Evolutionary conservation across 2,888 invertebrate species (phyloP), one percentile per base, ranked within the genome.

Genomic region (Galerucella nymphaeae): DNA sequence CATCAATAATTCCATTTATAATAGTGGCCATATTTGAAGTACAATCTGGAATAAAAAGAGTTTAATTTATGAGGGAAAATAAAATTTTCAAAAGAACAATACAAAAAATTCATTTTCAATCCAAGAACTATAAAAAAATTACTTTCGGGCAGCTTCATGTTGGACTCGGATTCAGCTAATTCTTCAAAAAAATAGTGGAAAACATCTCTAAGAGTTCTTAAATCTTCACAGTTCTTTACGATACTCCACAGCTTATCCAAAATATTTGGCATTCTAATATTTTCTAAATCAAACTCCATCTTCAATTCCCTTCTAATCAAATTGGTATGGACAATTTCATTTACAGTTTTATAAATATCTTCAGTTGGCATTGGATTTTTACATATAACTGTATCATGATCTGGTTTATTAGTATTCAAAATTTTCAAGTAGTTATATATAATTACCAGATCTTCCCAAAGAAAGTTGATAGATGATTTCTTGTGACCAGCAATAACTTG

Each of bases 161-260:
- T 70, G 20, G 53, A 61, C 59, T 74, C 69, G 10, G 69, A 69
- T 57, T 74, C 74, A 9, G 73, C 75, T 55, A 80, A 41, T 70
- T 79, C 77, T 68, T 80, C 80, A 75, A 82, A 81, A 30, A 81
- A 77, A 66, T 73, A 77, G 30, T 76, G 73, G 55, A 82, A 77
- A 68, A 72, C 77, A 41, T 77, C 73, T 65, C 77, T 76, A 38
- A 82, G 72, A 62, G 61, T 71, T 38, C 68, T 55, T 42, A 79
- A 61, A 72, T 77, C 75, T 62, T 75, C 72, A 72, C 80, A 81
- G 64, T 73, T 20, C 73, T 75, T 80, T 61, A 80, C 67, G 70
- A 79, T 69, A 57, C 70, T 64, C 80, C 80, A 80, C 18, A 80
- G 69, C 61, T 76, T 75, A 71, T 80, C 80, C 45, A 79, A 62